Evolutionary conservation across 2,797 vertebrate genomes (phyloP), one percentile per base, ranked within the genome.

Genomic region (Sebastes aleutianus): DNA sequence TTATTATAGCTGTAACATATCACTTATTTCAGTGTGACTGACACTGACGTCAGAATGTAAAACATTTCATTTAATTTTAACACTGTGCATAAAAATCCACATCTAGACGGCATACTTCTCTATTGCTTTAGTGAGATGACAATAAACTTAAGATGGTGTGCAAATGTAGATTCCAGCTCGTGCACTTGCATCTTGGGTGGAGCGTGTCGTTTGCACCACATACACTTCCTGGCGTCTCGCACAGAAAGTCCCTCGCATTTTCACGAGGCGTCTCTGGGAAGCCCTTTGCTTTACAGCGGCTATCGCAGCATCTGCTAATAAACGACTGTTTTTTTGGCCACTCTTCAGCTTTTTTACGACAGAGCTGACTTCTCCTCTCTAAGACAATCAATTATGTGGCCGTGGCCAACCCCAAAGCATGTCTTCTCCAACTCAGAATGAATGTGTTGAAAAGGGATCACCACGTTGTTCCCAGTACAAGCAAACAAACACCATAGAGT

Each of bases 191-290:
- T 62, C 68, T 53, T 59, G 26, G 64, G 59, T 59, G 50, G 78
- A 82, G 70, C 58, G 5, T 68, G 59, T 34, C 67, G 39, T 72
- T 63, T 90, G 74, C n/a, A 82, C 57, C 72, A 62, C 76, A 64
- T 65, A 18, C 2, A 70, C 78, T 91, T 93, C 86, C 84, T 87
- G 75, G 36, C 58, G 58, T 36, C 61, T 64, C 82, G 53, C 27
- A 65, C 43, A 89, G 78, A 92, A 92, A 94, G 90, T 89, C 85
- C 91, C 92, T 53, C 71, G 18, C 22, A 59, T 78, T 89, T 78
- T 80, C 31, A 70, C 8, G 31, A 39, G 2, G 16, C 8, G 4
- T 80, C 34, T 70, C 66, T 69, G 88, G 81, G 53, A 90, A 91
- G 53, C 70, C 61, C 31, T 81, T 63, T 61, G 4, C 59, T 87